Evolutionary conservation across 2,113 vertebrate genomes (phyloP).

Genomic region (Varanus komodoensis): DNA sequence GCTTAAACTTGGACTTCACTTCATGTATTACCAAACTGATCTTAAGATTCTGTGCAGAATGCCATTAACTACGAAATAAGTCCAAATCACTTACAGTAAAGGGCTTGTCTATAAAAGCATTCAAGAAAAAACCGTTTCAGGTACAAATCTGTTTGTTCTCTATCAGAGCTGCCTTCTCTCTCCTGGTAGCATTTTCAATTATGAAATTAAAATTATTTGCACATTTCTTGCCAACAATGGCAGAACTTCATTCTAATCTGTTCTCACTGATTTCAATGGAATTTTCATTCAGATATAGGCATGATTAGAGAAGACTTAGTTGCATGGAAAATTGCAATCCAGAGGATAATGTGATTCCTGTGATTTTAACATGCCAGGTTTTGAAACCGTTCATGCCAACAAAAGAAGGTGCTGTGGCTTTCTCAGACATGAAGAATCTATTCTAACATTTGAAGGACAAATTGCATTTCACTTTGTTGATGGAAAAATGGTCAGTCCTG

Average conservation of each 20-base stretch:
- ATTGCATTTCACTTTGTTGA: not conserved
- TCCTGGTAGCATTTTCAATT: not conserved
- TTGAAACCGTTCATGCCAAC: not conserved
- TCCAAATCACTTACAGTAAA: not conserved
- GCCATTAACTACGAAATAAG: not conserved
- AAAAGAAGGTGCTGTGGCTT: not conserved
- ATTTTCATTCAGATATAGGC: constrained; percentile 16
- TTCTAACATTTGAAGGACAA: not conserved
- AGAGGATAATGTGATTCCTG: not conserved
- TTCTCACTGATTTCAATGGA: accelerated
- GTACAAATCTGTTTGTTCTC: not conserved
- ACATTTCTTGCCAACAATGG: not conserved
- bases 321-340: not conserved
- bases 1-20: constrained; percentile 3
- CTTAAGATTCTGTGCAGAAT: not conserved
- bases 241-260: constrained; percentile 13
- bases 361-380: not conserved
- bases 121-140: constrained; percentile 15
- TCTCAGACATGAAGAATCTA: not conserved
- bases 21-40: not conserved
- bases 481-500: not conserved
- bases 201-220: constrained; percentile 23
- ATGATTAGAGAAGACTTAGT: not conserved
- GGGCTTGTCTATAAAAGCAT: accelerated
- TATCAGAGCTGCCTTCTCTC: not conserved